These are phyloP conservation scores for Eupithecia abbreviata DNA, from an alignment of 2,888 invertebrate genomes.

Conservation along the genomic window DNA sequence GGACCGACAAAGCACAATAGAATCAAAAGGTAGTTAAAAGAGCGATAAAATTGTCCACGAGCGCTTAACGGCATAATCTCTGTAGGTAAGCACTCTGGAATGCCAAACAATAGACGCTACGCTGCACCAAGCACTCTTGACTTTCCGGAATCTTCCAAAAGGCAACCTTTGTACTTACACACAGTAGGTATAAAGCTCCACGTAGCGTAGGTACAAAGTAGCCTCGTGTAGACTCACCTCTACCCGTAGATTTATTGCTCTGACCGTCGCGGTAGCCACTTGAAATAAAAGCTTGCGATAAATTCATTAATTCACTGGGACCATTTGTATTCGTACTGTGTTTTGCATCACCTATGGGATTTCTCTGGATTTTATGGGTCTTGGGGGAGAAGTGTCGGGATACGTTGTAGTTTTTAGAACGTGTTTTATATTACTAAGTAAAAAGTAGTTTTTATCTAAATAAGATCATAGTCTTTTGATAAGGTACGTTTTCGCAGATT, in stretches of 20 bases:
- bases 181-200: background rate
- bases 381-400: background rate
- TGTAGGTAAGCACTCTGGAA: background rate
- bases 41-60: background rate
- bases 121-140: constrained; percentile 10
- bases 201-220: background rate
- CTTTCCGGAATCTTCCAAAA: constrained; percentile 21
- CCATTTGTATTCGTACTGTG: constrained; percentile 57
- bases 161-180: background rate
- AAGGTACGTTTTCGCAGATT: no score
- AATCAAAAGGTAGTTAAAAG: background rate
- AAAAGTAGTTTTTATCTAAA: background rate
- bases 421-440: background rate
- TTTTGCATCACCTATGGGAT: constrained; percentile 44
- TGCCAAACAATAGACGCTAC: constrained; percentile 1
- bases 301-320: constrained; percentile 62
- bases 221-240: constrained; percentile 8
- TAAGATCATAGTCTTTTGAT: no score
- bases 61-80: constrained; percentile 2
- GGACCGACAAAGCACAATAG: background rate
- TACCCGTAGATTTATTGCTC: constrained; percentile 53
- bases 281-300: constrained; percentile 62
- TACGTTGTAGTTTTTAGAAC: background rate
- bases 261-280: constrained; percentile 52
- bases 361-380: background rate